These are phyloP conservation scores for Escarpia spicata DNA, from an alignment of 2,888 invertebrate genomes.

Conservation along the genomic window DNA sequence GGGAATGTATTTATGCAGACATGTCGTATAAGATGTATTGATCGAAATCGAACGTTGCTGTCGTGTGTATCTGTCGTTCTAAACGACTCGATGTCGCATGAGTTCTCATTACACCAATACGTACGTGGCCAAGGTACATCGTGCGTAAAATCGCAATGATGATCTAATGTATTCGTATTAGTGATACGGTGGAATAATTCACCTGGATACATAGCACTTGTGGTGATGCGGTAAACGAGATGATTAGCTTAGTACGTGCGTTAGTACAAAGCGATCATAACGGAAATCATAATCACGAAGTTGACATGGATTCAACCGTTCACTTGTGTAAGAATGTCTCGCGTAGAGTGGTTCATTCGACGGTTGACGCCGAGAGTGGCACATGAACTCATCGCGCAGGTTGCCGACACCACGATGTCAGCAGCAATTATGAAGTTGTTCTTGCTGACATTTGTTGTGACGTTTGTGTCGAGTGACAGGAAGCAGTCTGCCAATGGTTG, in stretches of 20 bases:
- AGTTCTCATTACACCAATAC: too few species aligned
- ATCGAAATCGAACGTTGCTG: too few species aligned
- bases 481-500: not conserved
- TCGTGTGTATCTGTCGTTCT: too few species aligned
- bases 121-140: too few species aligned
- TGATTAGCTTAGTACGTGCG: not conserved
- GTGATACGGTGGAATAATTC: too few species aligned
- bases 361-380: not conserved
- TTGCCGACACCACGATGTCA: not conserved
- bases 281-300: not conserved
- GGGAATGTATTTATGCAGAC: too few species aligned
- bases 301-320: not conserved
- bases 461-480: not conserved
- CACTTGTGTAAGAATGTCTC: not conserved
- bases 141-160: too few species aligned
- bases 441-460: not conserved
- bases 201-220: too few species aligned
- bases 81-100: too few species aligned
- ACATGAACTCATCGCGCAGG: not conserved
- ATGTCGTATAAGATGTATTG: too few species aligned
- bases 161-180: too few species aligned
- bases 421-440: not conserved
- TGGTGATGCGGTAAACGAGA: not conserved
- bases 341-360: not conserved
- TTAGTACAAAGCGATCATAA: not conserved